Base-by-base conservation (phyloP, 2,888 invertebrate species). In the Latrodectus hesperus region DNA sequence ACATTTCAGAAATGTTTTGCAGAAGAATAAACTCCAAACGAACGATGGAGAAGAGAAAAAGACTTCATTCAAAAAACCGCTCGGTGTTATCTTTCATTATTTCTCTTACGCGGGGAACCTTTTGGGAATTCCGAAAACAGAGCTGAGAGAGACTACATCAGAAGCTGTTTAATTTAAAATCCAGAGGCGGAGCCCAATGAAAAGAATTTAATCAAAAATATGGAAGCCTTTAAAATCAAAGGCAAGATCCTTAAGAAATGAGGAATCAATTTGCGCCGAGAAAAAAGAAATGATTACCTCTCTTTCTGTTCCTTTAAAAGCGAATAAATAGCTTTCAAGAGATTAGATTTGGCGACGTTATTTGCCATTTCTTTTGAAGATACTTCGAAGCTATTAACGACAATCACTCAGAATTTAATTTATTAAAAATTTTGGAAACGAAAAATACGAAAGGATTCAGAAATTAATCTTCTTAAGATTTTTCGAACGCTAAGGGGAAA, bases 301-400 rank as follows among this genome's bases (percentile, higher is more conserved):
- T 86, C 72, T 72, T 86, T 76, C 71, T 52, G 67, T 53, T 38
- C 38, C 76, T 65, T 86, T 86, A 80, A 80, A 86, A 76, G 70
- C 71, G 85, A 80, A 80, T 86, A 80, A 86, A 86, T 86, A 86
- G 85, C 85, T 86, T 86, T 86, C 80, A 86, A 86, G 75, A 86
- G 70, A 86, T 86, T 86, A 80, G 85, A 49, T 86, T 51, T 65
- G 17, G 52, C 67, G 67, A n/a, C 26, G 81, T 51, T 74, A 38
- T 81, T 74, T 81, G 53, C 26, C 68, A 38, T 38, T 38, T 38
- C 38, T 38, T 38, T 38, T 38, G 38, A 38, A 38, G 38, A 38
- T 38, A 4, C 38, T 38, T 3, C 38, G 4, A 38, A 38, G 38
- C 4, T 38, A 38, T 38, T 38, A 38, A 38, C 38, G 38, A 38